A percentile compares a stretch with the other conserved stretches of the same genome.
Evolutionary conservation across 2,113 vertebrate genomes (phyloP).

Genomic region (Clarias batrachus): DNA sequence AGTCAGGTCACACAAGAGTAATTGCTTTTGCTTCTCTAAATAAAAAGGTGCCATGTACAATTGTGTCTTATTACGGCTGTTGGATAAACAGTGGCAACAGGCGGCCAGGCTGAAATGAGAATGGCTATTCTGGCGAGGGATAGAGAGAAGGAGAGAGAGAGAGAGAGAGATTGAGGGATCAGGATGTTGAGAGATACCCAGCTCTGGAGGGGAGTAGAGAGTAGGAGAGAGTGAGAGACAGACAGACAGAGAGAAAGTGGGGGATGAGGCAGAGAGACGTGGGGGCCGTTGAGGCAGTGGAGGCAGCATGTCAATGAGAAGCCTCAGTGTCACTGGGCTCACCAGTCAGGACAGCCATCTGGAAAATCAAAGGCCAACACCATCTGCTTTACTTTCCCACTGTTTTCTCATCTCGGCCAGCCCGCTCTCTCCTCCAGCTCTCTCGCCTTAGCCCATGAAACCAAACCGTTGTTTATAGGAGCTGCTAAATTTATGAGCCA

Average conservation of each 20-base stretch:
- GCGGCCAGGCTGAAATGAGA: slow-evolving; percentile 35
- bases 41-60: slow-evolving; percentile 58
- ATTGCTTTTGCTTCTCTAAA: slow-evolving; percentile 59
- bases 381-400: slow-evolving; percentile 69
- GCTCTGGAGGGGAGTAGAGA: slow-evolving; percentile 36
- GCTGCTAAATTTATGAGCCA: slow-evolving; percentile 40
- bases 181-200: slow-evolving; percentile 52
- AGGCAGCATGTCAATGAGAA: slow-evolving; percentile 78
- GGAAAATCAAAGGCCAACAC: slow-evolving; percentile 79
- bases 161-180: slow-evolving; percentile 27
- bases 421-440: slow-evolving; percentile 31
- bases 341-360: slow-evolving; percentile 80
- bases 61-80: slow-evolving; percentile 57
- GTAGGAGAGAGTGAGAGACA: slow-evolving; percentile 52
- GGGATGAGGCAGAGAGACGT: slow-evolving; percentile 20
- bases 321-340: slow-evolving; percentile 75
- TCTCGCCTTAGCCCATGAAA: slow-evolving; percentile 22
- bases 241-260: slow-evolving; percentile 57
- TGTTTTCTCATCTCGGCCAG: slow-evolving; percentile 67
- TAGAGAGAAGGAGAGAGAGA: slow-evolving; percentile 66
- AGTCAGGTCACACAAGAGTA: slow-evolving; percentile 47
- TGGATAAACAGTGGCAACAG: slow-evolving; percentile 54
- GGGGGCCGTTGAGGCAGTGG: slow-evolving; percentile 25
- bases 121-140: slow-evolving; percentile 48
- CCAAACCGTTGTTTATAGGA: slow-evolving; percentile 37